Conservation (phyloP, 1,140 invertebrate genomes). For the Ptiloglossa arizonensis region DNA sequence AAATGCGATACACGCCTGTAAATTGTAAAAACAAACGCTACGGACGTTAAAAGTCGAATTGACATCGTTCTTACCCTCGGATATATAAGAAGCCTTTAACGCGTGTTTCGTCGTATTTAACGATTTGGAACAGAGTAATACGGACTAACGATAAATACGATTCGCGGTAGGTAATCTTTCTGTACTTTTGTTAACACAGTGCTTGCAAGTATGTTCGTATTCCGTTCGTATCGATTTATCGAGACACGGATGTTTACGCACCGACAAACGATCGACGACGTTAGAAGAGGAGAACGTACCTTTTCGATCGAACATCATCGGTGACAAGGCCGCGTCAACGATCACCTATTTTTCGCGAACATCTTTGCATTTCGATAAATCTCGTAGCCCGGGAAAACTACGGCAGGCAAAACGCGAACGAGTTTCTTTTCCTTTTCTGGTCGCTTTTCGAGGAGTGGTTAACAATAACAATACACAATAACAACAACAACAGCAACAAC, state of each 20-base stretch:
- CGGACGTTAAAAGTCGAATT: neutral
- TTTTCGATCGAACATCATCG: too few relatives aligned
- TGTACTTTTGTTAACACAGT: conserved; percentile 6
- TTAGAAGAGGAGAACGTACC: neutral
- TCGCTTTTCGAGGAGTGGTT: neutral
- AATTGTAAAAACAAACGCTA: too few relatives aligned
- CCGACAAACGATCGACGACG: neutral
- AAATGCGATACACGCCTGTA: too few relatives aligned
- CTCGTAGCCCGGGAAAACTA: neutral
- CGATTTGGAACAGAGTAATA: neutral
- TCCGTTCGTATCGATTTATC: conserved; percentile 27
- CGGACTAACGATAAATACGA: neutral
- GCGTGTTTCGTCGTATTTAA: neutral
- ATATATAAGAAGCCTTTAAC: neutral
- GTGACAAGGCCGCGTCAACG: too few relatives aligned
- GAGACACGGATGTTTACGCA: neutral
- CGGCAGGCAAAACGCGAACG: neutral
- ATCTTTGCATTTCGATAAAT: neutral
- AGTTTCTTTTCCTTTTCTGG: neutral
- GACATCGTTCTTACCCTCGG: too few relatives aligned
- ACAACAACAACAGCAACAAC: too few relatives aligned
- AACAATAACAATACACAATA: too few relatives aligned
- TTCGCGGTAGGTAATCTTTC: neutral
- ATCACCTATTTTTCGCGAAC: neutral
- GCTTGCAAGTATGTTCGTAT: neutral